Conservation (phyloP, 1,140 invertebrate species). For the Radopholus similis region DNA sequence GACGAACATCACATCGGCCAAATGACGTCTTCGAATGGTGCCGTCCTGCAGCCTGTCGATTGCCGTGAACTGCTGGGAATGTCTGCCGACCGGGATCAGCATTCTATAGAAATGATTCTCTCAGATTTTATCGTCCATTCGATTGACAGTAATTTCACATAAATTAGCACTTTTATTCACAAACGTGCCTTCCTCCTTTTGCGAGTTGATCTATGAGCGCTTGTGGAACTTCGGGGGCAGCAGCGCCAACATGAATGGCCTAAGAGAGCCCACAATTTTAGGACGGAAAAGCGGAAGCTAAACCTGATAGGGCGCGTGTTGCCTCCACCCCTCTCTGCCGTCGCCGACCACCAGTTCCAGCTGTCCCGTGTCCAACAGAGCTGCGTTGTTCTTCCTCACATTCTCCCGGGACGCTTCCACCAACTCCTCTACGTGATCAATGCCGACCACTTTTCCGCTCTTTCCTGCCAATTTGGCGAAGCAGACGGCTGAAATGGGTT, state of each 20-base stretch:
- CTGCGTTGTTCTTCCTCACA: slow-evolving; percentile 72
- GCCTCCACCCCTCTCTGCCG: slow-evolving; percentile 73
- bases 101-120: too few species aligned
- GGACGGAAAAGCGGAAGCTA: neutral
- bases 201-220: slow-evolving; percentile 72
- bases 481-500: too few species aligned
- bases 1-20: slow-evolving; percentile 95
- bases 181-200: too few species aligned
- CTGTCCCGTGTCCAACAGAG: slow-evolving; percentile 68
- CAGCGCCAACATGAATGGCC: slow-evolving; percentile 89
- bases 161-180: too few species aligned
- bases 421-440: slow-evolving; percentile 85
- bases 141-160: too few species aligned
- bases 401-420: slow-evolving; percentile 74
- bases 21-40: slow-evolving; percentile 70
- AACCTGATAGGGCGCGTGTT: slow-evolving; percentile 71
- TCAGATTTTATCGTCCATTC: too few species aligned
- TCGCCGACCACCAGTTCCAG: slow-evolving; percentile 74
- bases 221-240: slow-evolving; percentile 74
- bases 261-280: slow-evolving; percentile 57
- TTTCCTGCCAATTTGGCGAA: slow-evolving; percentile 81
- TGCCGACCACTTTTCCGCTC: slow-evolving; percentile 75
- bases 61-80: slow-evolving; percentile 74
- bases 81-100: slow-evolving; percentile 71
- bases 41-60: slow-evolving; percentile 84